Base-by-base conservation (phyloP, 2,888 invertebrate genomes). In the Orthonevra nobilis region DNA sequence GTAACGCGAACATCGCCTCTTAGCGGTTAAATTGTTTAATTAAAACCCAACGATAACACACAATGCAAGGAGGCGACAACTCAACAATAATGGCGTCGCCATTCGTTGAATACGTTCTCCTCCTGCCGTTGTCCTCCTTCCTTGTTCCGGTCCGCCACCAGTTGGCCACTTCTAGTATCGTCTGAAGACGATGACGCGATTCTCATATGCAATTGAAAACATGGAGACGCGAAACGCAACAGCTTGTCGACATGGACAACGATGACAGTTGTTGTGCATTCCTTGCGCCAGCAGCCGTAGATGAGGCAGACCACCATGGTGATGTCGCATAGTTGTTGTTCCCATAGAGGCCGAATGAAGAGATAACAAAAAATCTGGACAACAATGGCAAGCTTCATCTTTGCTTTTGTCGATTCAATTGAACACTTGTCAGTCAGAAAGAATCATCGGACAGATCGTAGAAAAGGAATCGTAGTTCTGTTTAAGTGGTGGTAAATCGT, bases 21-120 rank as follows among this genome's bases (percentile, higher is more conserved):
- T 66, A 81, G 81, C 81, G 81, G 81, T 81, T 81, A 81, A 81
- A 81, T 82, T 82, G 81, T 82, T 81, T 82, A 82, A 82, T 82
- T 82, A 82, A 82, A 82, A 81, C 81, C 68, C 70, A 64, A 48
- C 79, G 82, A 82, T 82, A 82, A 81, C 81, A 77, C 42, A 52
- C 60, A 72, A 72, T 72, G 64, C 77, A 54, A 64, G 40, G 40
- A 79, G 77, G 77, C 77, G 77, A 79, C 66, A 75, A 75, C 56
- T 75, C 48, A 75, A 52, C 70, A 66, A 79, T 66, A 72, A 79
- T 79, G 64, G 72, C 77, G 50, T 69, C 75, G 36, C 42, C 63
- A 17, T 68, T 36, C 66, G 30, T 15, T 46, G 56, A 50, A 36
- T 44, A 44, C 42, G 20, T 61, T 60, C 36, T 42, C 42, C 9